Base-by-base conservation (phyloP, 2,113 vertebrate genomes). In the Urocitellus parryii region DNA sequence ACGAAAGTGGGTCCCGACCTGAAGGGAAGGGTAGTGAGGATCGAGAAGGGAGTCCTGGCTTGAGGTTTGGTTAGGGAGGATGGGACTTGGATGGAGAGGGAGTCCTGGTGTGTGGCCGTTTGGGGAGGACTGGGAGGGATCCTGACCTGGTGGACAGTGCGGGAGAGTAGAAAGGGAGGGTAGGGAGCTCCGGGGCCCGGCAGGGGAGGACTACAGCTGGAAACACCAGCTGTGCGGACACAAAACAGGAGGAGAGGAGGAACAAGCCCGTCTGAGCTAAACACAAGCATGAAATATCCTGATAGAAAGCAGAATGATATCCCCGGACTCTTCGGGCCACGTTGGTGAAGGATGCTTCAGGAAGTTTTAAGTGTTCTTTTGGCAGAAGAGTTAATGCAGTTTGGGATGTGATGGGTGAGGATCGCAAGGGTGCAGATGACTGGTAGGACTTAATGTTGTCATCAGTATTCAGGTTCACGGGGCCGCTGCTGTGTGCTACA, bases 21-120 rank as follows among this genome's bases (percentile, higher is more conserved):
- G 24, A 22, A 58, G 56, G 56, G 20, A 58, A 20, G n/a, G 51
- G 48, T 27, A 42, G 70, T 14, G 67, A 68, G 67, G 67, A 10
- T 6, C 13, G 29, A 8, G 82, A 29, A 8, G 11, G 56, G 56
- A 20, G 8, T 20, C 39, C 51, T 9, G 90, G 32, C 16, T 72
- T 27, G 39, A 27, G 39, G 13, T 12, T 98, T 98, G 98, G 98
- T 24, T 58, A 22, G 99, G 99, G 98, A 98, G 98, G 53, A 76
- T 58, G 20, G 56, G 56, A 58, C 56, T 58, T 58, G 32, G 0
- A 4, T 14, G 65, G 4, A 32, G 9, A 63, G 61, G 45, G 9
- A 58, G 42, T 4, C 16, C 61, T 61, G 22, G 22, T 63, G 22
- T 27, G 24, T 25, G 24, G 61, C 61, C 10, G 24, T 4, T 25